Base-by-base conservation (phyloP, 92 coral and sea anemone genomes). In the Paragorgia papillata region DNA sequence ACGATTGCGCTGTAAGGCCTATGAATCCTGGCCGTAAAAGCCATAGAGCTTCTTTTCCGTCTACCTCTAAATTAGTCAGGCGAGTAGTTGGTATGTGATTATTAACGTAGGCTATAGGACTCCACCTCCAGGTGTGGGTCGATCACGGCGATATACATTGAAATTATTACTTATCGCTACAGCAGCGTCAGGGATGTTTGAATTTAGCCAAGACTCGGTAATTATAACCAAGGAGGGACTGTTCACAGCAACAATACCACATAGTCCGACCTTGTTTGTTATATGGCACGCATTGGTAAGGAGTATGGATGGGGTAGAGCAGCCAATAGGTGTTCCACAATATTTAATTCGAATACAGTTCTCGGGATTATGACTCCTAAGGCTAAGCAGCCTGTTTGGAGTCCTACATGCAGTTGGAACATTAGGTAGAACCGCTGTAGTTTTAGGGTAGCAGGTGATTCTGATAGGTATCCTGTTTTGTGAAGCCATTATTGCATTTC, bases 231-330 rank as follows among this genome's bases (percentile, higher is more conserved):
- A 20, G 31, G 50, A 65, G 25, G 73, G 49, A 51, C 35, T 65
- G 35, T 65, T 65, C 9, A 65, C 49, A 34, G 49, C 51, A 7
- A n/a, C 73, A 24, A 65, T 65, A 2, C 50, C 51, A 65, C 25
- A 39, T 0, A 65, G 51, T 65, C 35, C 73, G 9, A 65, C 35
- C 35, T 65, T 65, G 26, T 71, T 71, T 44, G 69, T 58, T 17
- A 75, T 44, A 41, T 58, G 69, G 58, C 53, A 74, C 25, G 58
- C 58, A 43, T 69, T 69, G 25, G 76, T 69, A 28, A 69, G 58
- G 56, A 69, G 76, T 2, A 48, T 51, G 24, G 76, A 69, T 27
- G 69, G 69, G 7, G 28, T 32, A 2, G 69, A 51, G 58, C 26
- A 51, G 19, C 21, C 17, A 22, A 17, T 6, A 5, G 58, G 58